These are phyloP conservation scores for Melitaea athalia DNA, from an alignment of 2,888 invertebrate species.

Conservation along the genomic window DNA sequence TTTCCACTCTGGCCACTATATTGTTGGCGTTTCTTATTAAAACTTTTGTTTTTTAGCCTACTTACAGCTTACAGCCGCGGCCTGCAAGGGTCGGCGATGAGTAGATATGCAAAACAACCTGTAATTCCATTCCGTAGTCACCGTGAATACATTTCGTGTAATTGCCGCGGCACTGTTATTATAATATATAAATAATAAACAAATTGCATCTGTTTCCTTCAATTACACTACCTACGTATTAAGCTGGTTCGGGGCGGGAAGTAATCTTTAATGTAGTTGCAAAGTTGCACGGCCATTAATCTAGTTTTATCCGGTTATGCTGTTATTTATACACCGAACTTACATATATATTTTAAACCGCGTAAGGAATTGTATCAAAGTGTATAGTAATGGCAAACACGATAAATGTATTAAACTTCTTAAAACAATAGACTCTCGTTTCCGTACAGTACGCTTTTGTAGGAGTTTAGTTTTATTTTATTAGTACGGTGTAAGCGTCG, in stretches of 20 bases:
- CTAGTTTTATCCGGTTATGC: constrained; percentile 38
- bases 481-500: neutral
- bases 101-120: constrained; percentile 52
- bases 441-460: neutral
- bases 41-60: constrained; percentile 67
- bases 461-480: neutral
- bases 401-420: neutral
- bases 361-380: constrained; percentile 14
- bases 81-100: constrained; percentile 41
- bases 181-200: constrained; percentile 71
- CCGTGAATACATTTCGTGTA: constrained; percentile 54
- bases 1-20: constrained; percentile 61
- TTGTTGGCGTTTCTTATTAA: constrained; percentile 74
- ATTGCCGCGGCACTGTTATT: constrained; percentile 53
- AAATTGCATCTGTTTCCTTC: constrained; percentile 62
- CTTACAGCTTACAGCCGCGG: constrained; percentile 51
- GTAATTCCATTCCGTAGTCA: constrained; percentile 43
- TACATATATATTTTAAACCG: constrained; percentile 31
- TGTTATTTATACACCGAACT: constrained; percentile 35
- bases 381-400: neutral
- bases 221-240: constrained; percentile 48
- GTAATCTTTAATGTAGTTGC: constrained; percentile 39
- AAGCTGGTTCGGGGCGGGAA: constrained; percentile 39
- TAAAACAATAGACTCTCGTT: neutral
- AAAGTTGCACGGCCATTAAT: constrained; percentile 40